Evolutionary conservation across 2,888 invertebrate species (phyloP), one percentile per base, ranked within the genome.

Genomic region (Euzophera pinguis): DNA sequence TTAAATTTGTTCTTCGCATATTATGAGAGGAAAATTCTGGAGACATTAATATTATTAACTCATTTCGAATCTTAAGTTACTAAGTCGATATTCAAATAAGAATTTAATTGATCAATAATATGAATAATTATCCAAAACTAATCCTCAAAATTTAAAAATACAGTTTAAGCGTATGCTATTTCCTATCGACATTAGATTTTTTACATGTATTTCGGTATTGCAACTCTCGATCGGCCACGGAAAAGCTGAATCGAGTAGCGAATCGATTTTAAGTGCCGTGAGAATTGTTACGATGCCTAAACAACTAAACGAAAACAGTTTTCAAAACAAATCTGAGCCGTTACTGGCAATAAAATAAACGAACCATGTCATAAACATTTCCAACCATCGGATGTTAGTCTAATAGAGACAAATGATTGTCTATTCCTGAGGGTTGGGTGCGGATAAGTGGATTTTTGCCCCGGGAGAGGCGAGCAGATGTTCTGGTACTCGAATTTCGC

Each of bases 391-490:
- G 58, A 59, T 55, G 56, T 49, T 60, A 62, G 57, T 59, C 58
- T 69, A 71, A 72, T 75, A 67, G 61, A 72, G 71, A 75, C 75
- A 73, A 71, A 74, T 80, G 67, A 64, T 63, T 63, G 57, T 61
- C 60, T 62, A 55, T 61, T 62, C 49, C 51, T 61, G 64, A 39
- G 29, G 37, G 38, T 38, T 27, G 37, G 42, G 54, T 53, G 50
- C 53, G 52, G 56, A 54, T 58, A 63, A 65, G 62, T 62, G 64
- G 59, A 62, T 61, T 62, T 22, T 63, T 58, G 73, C 45, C 45
- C 45, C 45, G 77, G 77, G 74, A 74, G 69, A 60, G 63, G 59
- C 62, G 57, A 70, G 71, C 83, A 84, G 82, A 84, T 84, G 82
- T 74, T 70, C 53, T 50, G 35, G 37, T 47, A 55, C 53, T 58